These are phyloP conservation scores for Pangasius djambal DNA, from an alignment of 2,797 vertebrate genomes.

Conservation along the genomic window DNA sequence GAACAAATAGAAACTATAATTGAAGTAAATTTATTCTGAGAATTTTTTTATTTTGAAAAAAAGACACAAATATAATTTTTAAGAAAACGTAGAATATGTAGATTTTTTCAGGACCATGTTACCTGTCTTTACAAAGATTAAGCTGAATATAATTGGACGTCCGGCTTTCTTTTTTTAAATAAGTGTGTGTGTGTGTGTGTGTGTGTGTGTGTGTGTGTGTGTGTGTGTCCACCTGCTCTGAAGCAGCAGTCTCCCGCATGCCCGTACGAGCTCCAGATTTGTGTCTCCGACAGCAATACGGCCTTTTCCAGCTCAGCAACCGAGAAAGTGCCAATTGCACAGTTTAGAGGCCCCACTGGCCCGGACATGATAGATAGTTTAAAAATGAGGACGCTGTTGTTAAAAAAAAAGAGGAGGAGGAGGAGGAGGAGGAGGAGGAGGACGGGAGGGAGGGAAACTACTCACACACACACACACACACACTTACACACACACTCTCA, in stretches of 20 bases:
- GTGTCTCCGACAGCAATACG: constrained; percentile 74
- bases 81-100: neutral
- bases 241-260: constrained; percentile 65
- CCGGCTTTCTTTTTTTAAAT: neutral
- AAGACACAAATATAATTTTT: neutral
- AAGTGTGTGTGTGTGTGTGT: constrained; percentile 37
- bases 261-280: constrained; percentile 61
- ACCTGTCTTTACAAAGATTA: neutral
- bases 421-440: constrained; percentile 25
- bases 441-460: constrained; percentile 24
- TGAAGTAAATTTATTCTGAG: neutral
- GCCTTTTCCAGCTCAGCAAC: constrained; percentile 88
- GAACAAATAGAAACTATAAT: neutral
- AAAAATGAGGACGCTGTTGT: constrained; percentile 82
- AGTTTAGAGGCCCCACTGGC: constrained; percentile 83
- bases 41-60: too few species aligned
- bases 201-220: constrained; percentile 30
- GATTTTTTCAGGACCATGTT: neutral
- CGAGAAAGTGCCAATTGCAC: constrained; percentile 90
- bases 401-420: constrained; percentile 62
- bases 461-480: constrained; percentile 60
- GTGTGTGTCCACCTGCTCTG: constrained; percentile 67
- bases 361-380: constrained; percentile 89
- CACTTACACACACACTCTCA: constrained; percentile 70
- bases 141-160: neutral